phyloP scores from a whole-genome alignment of 2,888 invertebrate species.

The Scrobipalpa atriplicella region DNA sequence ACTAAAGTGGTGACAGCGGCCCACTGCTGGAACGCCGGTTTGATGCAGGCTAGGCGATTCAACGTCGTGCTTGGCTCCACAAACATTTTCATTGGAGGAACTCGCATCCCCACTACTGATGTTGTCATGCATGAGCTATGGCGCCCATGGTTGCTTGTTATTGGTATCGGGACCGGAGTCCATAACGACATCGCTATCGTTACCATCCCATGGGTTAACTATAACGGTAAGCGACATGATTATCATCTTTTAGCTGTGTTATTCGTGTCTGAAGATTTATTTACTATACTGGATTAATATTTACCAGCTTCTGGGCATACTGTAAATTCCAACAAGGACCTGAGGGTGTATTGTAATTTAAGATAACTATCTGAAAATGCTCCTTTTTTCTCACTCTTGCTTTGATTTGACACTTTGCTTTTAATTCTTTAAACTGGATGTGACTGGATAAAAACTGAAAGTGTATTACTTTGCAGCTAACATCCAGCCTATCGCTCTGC shows the following conservation, averaged over 20 bases:
- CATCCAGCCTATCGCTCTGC: not conserved
- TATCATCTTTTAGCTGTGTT: too few relatives aligned
- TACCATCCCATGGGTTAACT: not conserved
- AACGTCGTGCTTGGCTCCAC: not conserved
- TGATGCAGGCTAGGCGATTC: not conserved
- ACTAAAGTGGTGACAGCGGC: not conserved
- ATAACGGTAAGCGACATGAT: not conserved
- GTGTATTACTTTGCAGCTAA: not conserved
- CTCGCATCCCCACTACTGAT: not conserved
- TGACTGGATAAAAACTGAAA: not conserved
- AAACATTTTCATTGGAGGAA: not conserved
- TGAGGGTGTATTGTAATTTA: too few relatives aligned
- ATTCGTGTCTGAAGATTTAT: too few relatives aligned
- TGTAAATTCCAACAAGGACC: too few relatives aligned
- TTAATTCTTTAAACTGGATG: too few relatives aligned
- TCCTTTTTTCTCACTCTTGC: too few relatives aligned
- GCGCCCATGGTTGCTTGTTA: not conserved
- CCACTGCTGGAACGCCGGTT: not conserved
- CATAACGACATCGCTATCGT: conserved; percentile 5
- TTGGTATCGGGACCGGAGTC: not conserved
- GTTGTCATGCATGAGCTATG: not conserved
- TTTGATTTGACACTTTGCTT: too few relatives aligned
- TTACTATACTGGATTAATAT: too few relatives aligned
- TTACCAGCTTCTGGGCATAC: too few relatives aligned
- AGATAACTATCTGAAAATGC: too few relatives aligned